Conservation (phyloP, 2,113 vertebrate genomes). For the Hyla sarda region DNA sequence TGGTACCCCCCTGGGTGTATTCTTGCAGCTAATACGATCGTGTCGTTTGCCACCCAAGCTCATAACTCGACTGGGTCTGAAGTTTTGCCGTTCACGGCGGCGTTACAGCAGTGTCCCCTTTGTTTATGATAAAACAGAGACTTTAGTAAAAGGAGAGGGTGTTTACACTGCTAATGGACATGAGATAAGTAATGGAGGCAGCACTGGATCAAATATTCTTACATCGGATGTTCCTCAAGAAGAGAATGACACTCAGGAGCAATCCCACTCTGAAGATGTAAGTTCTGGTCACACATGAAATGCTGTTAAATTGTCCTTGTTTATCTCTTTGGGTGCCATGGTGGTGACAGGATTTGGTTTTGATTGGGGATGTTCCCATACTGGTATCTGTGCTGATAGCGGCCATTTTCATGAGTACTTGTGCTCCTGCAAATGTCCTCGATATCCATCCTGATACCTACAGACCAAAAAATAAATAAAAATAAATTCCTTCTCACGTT, state of each 20-base stretch:
- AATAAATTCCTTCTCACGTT: too few relatives aligned
- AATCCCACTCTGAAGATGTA: constrained; percentile 83
- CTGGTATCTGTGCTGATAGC: too few relatives aligned
- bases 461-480: too few relatives aligned
- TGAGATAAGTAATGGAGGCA: constrained; percentile 75
- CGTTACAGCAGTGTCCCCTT: constrained; percentile 93
- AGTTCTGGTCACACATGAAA: constrained; percentile 64
- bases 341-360: too few relatives aligned
- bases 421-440: too few relatives aligned
- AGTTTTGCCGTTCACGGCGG: constrained; percentile 84
- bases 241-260: constrained; percentile 64
- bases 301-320: not conserved
- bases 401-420: too few relatives aligned
- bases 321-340: too few relatives aligned
- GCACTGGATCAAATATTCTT: constrained; percentile 41
- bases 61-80: constrained; percentile 87
- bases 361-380: too few relatives aligned
- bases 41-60: constrained; percentile 88
- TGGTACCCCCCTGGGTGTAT: constrained; percentile 85
- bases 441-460: too few relatives aligned
- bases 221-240: constrained; percentile 51
- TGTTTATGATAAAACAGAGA: constrained; percentile 74
- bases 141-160: constrained; percentile 71
- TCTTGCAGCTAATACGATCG: constrained; percentile 89
- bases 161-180: constrained; percentile 87